phyloP scores from a whole-genome alignment of 2,113 vertebrate genomes.

The Dinomys branickii region DNA sequence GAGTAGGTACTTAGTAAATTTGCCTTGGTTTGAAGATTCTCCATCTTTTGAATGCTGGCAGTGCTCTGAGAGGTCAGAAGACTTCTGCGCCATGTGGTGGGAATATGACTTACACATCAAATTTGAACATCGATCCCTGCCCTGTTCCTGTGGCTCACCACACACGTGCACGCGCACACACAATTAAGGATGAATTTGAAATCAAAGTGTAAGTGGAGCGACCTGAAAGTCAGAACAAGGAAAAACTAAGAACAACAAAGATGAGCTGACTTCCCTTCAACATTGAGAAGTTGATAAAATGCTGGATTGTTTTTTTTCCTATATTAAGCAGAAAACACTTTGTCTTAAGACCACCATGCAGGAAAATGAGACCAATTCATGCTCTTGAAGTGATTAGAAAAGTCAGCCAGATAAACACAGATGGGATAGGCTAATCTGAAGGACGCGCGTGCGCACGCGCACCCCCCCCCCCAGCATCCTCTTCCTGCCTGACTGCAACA shows the following conservation, averaged over 20 bases:
- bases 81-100: background rate
- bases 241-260: background rate
- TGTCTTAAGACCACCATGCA: conserved; percentile 34
- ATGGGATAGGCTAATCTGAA: background rate
- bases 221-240: conserved; percentile 22
- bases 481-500: conserved; percentile 36
- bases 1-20: background rate
- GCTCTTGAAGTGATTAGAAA: conserved; percentile 45
- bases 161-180: no score
- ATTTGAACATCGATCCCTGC: background rate
- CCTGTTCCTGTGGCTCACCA: background rate
- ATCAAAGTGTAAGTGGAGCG: background rate
- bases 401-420: conserved; percentile 49
- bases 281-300: background rate
- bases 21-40: background rate
- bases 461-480: background rate
- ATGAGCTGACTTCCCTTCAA: background rate
- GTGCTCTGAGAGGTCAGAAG: conserved; percentile 4
- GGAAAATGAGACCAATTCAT: conserved; percentile 31
- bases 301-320: background rate
- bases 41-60: background rate
- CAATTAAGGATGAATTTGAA: conserved; percentile 3
- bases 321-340: conserved; percentile 32
- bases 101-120: background rate
- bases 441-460: background rate